Evolutionary conservation across 2,888 invertebrate species (phyloP), one percentile per base, ranked within the genome.

Genomic region (Formica aserva): DNA sequence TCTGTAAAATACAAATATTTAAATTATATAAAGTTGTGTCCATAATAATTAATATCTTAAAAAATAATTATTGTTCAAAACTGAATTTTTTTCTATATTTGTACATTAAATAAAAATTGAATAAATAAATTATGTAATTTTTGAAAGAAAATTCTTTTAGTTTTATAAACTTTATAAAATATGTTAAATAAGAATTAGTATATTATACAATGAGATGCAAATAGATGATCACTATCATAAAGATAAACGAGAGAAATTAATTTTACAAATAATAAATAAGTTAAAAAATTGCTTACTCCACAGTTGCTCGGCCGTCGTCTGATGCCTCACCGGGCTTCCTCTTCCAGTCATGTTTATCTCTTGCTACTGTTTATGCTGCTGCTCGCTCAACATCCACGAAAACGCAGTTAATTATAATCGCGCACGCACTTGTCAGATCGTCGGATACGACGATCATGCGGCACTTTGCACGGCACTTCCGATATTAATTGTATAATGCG

Each of bases 11-110:
- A n/a, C n/a, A 52, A n/a, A 52, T n/a, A 52, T 52, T 6, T 52
- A 52, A n/a, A 52, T 52, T 52, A 52, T 52, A 52, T 52, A 52
- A 52, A 52, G n/a, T 8, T 52, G 52, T 52, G 52, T 52, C 52
- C 52, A 8, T 52, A 52, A 52, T 52, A 52, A 52, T 52, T 52
- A 52, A 52, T 52, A n/a, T 52, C 6, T 52, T 52, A 52, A 52
- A n/a, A 52, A n/a, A 52, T 48, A 45, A 52, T 52, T 52, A n/a
- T 52, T 52, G 0, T 52, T n/a, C 52, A n/a, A 52, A 52, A 52
- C n/a, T 52, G 52, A 52, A n/a, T 52, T 52, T 52, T 52, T n/a
- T 35, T 35, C 32, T 52, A 52, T 18, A 52, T n/a, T 52, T 6
- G 5, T n/a, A 8, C n/a, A 52, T 52, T 52, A 52, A 52, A 52